These are phyloP conservation scores for Leptobrachium leishanense DNA, from an alignment of 2,113 vertebrate genomes.

Conservation along the genomic window DNA sequence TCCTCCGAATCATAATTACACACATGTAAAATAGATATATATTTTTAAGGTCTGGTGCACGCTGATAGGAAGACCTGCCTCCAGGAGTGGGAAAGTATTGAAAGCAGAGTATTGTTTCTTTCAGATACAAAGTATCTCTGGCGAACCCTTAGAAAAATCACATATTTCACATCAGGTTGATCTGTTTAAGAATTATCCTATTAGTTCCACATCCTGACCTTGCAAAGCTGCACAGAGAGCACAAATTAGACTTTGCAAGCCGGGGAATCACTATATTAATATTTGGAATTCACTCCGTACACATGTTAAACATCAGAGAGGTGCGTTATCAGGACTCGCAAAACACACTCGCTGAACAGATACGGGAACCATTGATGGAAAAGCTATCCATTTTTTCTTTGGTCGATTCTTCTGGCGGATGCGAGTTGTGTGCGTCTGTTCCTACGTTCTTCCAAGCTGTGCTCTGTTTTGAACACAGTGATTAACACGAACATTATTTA, in stretches of 20 bases:
- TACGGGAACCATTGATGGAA: not conserved
- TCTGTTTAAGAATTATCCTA: conserved; percentile 67
- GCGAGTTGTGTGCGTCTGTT: not conserved
- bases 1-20: not conserved
- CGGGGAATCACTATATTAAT: conserved; percentile 71
- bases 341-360: not conserved
- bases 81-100: conserved; percentile 54
- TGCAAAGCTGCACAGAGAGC: conserved; percentile 62
- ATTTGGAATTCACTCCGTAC: conserved; percentile 65
- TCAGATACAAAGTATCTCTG: conserved; percentile 62
- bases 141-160: conserved; percentile 67
- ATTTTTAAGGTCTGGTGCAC: not conserved
- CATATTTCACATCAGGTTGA: conserved; percentile 67
- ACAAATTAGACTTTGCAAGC: conserved; percentile 71
- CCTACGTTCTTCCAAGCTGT: not conserved
- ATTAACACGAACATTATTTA: conserved; percentile 9
- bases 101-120: conserved; percentile 65
- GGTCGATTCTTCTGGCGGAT: not conserved
- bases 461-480: not conserved
- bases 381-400: not conserved
- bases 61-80: not conserved
- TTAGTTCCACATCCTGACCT: conserved; percentile 66
- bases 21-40: too few species aligned
- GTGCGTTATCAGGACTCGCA: conserved; percentile 17
- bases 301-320: conserved; percentile 60